Percentiles rank a stretch among this genome's conserved stretches.
These are phyloP conservation scores for Telmatochromis sp. DNA, from an alignment of 2,113 vertebrate genomes.

Conservation along the genomic window DNA sequence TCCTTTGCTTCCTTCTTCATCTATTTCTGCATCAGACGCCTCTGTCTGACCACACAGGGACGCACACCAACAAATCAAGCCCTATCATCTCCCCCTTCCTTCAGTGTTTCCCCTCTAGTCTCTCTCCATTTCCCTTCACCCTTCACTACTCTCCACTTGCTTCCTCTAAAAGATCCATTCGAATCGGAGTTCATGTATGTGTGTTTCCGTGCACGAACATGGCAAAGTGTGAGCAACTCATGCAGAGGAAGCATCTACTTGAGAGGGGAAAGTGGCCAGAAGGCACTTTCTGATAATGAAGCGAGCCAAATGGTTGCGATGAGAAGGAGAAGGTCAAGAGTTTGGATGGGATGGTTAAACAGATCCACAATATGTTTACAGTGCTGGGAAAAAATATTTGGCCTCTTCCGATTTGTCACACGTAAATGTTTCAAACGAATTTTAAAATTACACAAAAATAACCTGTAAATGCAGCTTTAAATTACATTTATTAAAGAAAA, in stretches of 20 bases:
- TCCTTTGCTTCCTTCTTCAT: background rate
- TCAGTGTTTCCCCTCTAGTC: background rate
- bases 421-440: fast-evolving
- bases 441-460: background rate
- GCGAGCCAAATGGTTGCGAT: background rate
- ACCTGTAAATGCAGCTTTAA: fast-evolving
- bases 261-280: background rate
- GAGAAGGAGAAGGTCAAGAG: background rate
- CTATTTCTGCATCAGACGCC: background rate
- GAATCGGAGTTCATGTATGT: background rate
- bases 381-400: background rate
- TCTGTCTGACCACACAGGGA: background rate
- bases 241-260: background rate
- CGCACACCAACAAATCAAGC: background rate
- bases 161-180: background rate
- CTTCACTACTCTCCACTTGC: background rate
- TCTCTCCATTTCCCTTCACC: background rate
- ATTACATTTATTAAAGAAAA: background rate
- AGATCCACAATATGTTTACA: background rate
- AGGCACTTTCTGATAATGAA: background rate
- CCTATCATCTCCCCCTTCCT: background rate
- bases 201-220: background rate
- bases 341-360: background rate
- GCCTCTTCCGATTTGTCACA: background rate
- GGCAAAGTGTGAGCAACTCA: background rate